A percentile compares a stretch with the other conserved stretches of the same genome.
Evolutionary conservation across 2,113 vertebrate genomes (phyloP).

Genomic region (Acrocephalus kingi): DNA sequence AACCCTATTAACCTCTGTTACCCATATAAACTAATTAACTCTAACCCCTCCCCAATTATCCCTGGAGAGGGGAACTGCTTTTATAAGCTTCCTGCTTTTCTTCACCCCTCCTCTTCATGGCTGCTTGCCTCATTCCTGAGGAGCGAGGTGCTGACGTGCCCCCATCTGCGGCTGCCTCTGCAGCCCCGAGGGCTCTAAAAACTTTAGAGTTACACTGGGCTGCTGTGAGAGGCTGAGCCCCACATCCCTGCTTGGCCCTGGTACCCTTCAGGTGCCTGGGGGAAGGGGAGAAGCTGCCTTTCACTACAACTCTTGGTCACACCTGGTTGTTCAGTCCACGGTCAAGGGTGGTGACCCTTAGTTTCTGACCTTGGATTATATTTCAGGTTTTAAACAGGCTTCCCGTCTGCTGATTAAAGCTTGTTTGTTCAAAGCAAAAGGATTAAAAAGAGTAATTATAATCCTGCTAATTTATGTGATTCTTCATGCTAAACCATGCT

Average conservation of each 20-base stretch:
- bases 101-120: background rate
- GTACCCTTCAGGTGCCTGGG: background rate
- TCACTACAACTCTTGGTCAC: constrained; percentile 16
- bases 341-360: constrained; percentile 70
- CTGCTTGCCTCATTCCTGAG: background rate
- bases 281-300: background rate
- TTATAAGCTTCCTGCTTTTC: constrained; percentile 21
- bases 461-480: constrained; percentile 52
- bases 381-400: constrained; percentile 68
- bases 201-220: background rate
- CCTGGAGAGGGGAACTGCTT: constrained; percentile 21
- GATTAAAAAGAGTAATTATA: constrained; percentile 67
- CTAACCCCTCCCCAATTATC: constrained; percentile 36
- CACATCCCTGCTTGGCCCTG: background rate
- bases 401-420: constrained; percentile 72
- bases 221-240: background rate
- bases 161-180: background rate
- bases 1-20: constrained; percentile 61
- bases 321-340: constrained; percentile 71
- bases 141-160: fast-evolving
- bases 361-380: constrained; percentile 64
- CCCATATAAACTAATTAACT: constrained; percentile 52
- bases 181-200: background rate
- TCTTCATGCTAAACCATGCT: constrained; percentile 55
- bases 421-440: constrained; percentile 59